phyloP scores from a whole-genome alignment of 2,888 invertebrate genomes.

The Aphodius sticticus region DNA sequence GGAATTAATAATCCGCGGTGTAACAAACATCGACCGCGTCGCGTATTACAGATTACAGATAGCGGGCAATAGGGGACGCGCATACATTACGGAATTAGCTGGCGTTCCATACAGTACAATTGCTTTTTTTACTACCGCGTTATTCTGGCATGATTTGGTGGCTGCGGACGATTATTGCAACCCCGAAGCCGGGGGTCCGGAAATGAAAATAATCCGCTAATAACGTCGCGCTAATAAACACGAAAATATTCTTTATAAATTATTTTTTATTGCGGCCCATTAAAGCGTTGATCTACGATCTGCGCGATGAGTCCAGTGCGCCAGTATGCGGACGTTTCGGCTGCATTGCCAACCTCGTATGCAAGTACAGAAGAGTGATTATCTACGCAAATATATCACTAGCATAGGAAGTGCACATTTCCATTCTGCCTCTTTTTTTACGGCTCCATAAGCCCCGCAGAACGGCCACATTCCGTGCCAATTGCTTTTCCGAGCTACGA shows the following conservation, averaged over 20 bases:
- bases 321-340: neutral
- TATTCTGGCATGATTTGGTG: neutral
- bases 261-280: neutral
- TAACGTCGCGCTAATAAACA: neutral
- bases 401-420: conserved; percentile 4
- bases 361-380: neutral
- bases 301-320: neutral
- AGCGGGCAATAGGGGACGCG: neutral
- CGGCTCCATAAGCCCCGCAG: neutral
- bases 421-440: neutral
- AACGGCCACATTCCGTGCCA: neutral
- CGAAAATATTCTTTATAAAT: conserved; percentile 4
- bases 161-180: neutral
- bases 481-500: neutral
- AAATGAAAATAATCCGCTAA: conserved; percentile 4
- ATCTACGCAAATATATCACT: neutral
- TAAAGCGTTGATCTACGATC: neutral
- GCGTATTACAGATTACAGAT: neutral
- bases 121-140: neutral
- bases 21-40: neutral
- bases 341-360: neutral
- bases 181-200: neutral
- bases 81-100: neutral
- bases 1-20: neutral
- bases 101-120: neutral